Percentiles rank a stretch among this genome's conserved stretches.
phyloP scores from a whole-genome alignment of 2,113 vertebrate species.

The Phocoena sinus region DNA sequence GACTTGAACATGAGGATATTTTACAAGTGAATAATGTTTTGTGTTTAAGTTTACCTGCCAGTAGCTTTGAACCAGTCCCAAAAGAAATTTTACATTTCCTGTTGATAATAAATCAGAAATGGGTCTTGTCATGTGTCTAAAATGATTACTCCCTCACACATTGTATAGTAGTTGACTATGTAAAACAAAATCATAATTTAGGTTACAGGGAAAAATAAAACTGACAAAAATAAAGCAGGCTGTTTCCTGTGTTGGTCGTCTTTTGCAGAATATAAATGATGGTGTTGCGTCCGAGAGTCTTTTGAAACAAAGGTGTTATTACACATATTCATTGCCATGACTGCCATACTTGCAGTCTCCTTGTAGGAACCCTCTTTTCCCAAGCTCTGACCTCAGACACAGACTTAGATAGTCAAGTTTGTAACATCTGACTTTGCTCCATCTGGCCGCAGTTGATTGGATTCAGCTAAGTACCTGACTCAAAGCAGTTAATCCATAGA shows the following conservation, averaged over 20 bases:
- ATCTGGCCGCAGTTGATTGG: not conserved
- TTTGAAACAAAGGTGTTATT: not conserved
- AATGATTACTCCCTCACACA: not conserved
- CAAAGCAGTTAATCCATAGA: not conserved
- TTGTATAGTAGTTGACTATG: not conserved
- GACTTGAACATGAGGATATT: not conserved
- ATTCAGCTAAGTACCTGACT: not conserved
- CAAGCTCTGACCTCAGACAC: not conserved
- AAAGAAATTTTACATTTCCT: not conserved
- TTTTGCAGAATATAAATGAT: not conserved
- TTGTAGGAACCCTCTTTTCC: not conserved
- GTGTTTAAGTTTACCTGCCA: not conserved
- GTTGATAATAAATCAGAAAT: not conserved
- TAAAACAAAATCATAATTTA: not conserved
- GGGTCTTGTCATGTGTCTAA: not conserved
- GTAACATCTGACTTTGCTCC: not conserved
- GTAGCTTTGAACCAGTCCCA: not conserved
- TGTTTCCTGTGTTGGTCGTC: not conserved
- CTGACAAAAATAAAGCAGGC: not conserved
- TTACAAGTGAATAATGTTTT: not conserved
- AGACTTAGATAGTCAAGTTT: not conserved
- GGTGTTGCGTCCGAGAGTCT: no score
- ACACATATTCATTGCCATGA: fast-evolving
- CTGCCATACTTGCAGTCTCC: fast-evolving
- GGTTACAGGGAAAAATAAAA: not conserved